Evolutionary conservation across 2,888 invertebrate species (phyloP), one percentile per base, ranked within the genome.

Genomic region (Drosophila limbata): DNA sequence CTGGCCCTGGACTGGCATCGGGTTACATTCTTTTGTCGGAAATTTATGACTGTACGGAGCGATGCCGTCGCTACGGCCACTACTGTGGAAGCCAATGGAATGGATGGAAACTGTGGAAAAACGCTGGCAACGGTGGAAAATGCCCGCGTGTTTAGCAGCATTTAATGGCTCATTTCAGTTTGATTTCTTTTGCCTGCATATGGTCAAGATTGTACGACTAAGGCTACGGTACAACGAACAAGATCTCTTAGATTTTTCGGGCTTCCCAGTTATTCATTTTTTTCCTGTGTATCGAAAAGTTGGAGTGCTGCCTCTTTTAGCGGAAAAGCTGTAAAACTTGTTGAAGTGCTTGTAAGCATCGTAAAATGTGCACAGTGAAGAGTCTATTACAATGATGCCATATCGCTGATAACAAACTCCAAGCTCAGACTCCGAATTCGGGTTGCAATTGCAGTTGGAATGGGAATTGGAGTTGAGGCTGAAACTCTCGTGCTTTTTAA

Each of bases 141-240:
- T 89, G 82, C 84, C 79, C 83, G 83, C 67, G 86, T 86, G 84
- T 86, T 90, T 90, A 82, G 85, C 83, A 84, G 76, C 85, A 76
- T 89, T 90, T 90, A 90, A 90, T 91, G 87, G 91, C 88, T 85
- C 91, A 90, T 89, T 90, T 89, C 88, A 80, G 74, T 77, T 84
- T 85, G 89, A 89, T 90, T 90, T 89, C 86, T 83, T 80, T 84
- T 79, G 77, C 79, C 64, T 78, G 79, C 52, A 67, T 50, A 68
- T 61, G 56, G 48, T 64, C 21, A 31, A 37, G 28, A 45, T 28
- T 28, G 28, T 56, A 55, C 35, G 28, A 28, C 42, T 51, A 51
- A 25, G 42, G 15, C 2, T n/a, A 33, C 31, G 37, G n/a, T n/a
- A 37, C 47, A 15, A 45, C 15, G 35, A 42, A 55, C 56, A 55